Conservation (phyloP, 2,797 vertebrate genomes). For the Notolabrus celidotus region DNA sequence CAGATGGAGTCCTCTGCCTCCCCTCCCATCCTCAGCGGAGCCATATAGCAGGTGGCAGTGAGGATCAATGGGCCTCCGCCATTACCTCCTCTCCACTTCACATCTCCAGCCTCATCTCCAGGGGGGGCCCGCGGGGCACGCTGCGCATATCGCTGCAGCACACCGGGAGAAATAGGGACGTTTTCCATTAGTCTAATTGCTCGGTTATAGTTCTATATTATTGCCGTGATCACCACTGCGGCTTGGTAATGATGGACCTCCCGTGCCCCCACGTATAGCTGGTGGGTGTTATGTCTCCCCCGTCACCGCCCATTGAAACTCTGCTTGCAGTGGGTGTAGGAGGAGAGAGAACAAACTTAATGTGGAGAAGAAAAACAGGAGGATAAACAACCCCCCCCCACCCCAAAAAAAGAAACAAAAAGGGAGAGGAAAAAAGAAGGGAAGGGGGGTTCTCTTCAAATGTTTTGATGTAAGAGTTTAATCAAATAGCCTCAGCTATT, state of each 20-base stretch:
- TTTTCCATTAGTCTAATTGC: constrained; percentile 85
- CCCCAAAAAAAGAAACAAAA: no score
- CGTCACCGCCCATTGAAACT: constrained; percentile 60
- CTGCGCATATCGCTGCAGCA: constrained; percentile 56
- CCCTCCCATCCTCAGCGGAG: constrained; percentile 66
- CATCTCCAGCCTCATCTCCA: constrained; percentile 64
- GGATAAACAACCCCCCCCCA: constrained; percentile 59
- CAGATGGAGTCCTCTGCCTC: constrained; percentile 66
- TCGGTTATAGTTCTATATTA: constrained; percentile 80
- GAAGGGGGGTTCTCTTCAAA: constrained; percentile 32
- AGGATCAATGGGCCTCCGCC: constrained; percentile 74
- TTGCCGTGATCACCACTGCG: constrained; percentile 76
- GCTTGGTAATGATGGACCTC: constrained; percentile 76
- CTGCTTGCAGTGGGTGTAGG: constrained; percentile 49
- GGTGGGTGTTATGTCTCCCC: constrained; percentile 77
- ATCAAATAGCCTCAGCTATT: constrained; percentile 63
- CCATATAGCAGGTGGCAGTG: constrained; percentile 81
- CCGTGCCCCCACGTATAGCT: constrained; percentile 66
- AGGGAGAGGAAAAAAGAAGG: background rate
- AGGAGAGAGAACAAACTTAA: constrained; percentile 47
- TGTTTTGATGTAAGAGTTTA: constrained; percentile 68
- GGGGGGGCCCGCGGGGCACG: constrained; percentile 48
- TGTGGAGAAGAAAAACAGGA: constrained; percentile 35
- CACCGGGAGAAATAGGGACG: constrained; percentile 67
- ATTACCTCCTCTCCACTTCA: constrained; percentile 77